Base-by-base conservation (phyloP, 2,113 vertebrate species). In the Tympanuchus pallidicinctus region DNA sequence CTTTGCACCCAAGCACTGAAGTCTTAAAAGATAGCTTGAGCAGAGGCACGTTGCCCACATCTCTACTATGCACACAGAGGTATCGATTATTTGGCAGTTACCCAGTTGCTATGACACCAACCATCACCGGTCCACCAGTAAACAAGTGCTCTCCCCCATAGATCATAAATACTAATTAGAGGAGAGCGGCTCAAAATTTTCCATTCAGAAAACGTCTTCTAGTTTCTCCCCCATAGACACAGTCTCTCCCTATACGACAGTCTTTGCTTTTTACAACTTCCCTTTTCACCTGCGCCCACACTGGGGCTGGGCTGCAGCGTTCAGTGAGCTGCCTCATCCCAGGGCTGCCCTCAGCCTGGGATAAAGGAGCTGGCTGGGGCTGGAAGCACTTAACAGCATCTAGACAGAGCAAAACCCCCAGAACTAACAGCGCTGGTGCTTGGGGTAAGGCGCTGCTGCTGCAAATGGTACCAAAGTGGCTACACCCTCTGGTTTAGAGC, bases 11-110 rank as follows among this genome's bases (percentile, higher is more conserved):
- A 6, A 50, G 27, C 52, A 1, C 65, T 30, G 7, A 1, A 6
- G 5, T 52, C 52, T 15, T 15, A 27, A 11, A 38, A 14, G 15
- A 2, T 40, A 30, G 16, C 63, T 11, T 6, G 5, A 27, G 52
- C 59, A 11, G 86, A 36, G 63, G 0, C 10, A 4, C 6, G 14
- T 19, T 79, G 2, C 32, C 17, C 81, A 15, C 15, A 1, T 2
- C 0, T 2, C 54, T 22, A 4, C 8, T 6, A 1, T 34, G 15
- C 24, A 0, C 3, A 5, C 14, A 5, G 0, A 1, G 16, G 22
- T 83, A 76, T 63, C 4, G 89, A 87, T 91, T 71, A 64, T 61
- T 61, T 16, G 42, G 87, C 83, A 90, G 76, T 19, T 50, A 10
- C 52, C 50, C 30, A 1, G 93, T 77, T 94, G 82, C 94, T 66